A percentile compares a stretch with the other conserved stretches of the same genome.
These are phyloP conservation scores for Araneus ventricosus DNA, from an alignment of 1,140 invertebrate genomes.

Conservation along the genomic window DNA sequence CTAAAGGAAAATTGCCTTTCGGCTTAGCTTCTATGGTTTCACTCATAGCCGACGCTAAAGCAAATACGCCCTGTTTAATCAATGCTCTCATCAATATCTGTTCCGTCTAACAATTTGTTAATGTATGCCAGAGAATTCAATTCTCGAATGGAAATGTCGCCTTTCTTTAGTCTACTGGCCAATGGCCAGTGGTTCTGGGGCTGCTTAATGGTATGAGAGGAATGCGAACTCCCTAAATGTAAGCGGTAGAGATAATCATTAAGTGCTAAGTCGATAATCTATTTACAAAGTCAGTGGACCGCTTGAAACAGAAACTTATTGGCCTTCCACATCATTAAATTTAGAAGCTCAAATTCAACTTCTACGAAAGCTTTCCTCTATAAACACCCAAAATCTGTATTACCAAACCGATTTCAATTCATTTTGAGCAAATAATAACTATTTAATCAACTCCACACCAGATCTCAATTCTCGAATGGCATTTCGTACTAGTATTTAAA, in stretches of 20 bases:
- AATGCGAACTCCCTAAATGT: not conserved
- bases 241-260: not conserved
- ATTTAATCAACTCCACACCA: not conserved
- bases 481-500: too few species aligned
- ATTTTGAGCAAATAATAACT: not conserved
- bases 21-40: conserved; percentile 39
- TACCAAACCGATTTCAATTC: not conserved
- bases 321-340: conserved; percentile 27
- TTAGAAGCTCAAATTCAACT: conserved; percentile 2
- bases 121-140: conserved; percentile 12
- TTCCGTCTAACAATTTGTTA: conserved; percentile 10
- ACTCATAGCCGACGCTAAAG: conserved; percentile 49
- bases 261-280: conserved; percentile 38
- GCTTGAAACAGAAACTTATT: not conserved
- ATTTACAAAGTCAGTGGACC: conserved; percentile 33
- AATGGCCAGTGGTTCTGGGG: not conserved
- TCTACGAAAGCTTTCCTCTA: not conserved
- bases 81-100: conserved; percentile 30
- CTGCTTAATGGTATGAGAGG: not conserved
- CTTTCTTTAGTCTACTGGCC: conserved; percentile 35
- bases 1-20: conserved; percentile 66
- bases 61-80: conserved; percentile 49
- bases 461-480: too few species aligned
- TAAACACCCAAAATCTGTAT: not conserved
- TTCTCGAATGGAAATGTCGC: conserved; percentile 32